These are phyloP conservation scores for Dryobota labecula DNA, from an alignment of 2,888 invertebrate species.

Conservation along the genomic window DNA sequence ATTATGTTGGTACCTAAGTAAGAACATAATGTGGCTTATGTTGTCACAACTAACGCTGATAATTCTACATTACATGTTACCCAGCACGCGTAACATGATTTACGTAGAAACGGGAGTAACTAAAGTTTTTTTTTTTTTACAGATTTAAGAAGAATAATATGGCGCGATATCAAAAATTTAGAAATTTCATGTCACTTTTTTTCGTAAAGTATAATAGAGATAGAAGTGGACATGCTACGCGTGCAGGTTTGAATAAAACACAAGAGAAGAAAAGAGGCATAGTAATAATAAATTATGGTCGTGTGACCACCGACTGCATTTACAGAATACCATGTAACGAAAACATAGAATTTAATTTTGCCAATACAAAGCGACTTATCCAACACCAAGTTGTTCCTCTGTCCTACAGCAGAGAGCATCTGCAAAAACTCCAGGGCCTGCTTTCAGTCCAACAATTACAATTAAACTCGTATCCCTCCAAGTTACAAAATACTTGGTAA, in stretches of 20 bases:
- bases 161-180: neutral
- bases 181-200: neutral
- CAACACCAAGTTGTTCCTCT: neutral
- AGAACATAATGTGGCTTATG: neutral
- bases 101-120: neutral
- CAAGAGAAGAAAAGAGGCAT: too few species aligned
- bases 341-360: neutral
- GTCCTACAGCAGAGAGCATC: conserved; percentile 1
- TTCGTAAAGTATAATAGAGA: neutral
- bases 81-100: neutral
- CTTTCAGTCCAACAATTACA: conserved; percentile 42
- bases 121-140: too few species aligned
- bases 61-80: neutral
- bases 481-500: conserved; percentile 57
- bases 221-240: neutral
- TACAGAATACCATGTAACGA: neutral
- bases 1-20: neutral
- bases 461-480: conserved; percentile 40
- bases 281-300: neutral
- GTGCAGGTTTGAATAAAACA: neutral
- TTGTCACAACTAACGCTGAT: neutral
- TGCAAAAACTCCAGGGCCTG: conserved; percentile 10
- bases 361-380: neutral
- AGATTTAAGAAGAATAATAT: neutral
- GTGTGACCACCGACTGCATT: neutral